Evolutionary conservation across 92 coral and sea anemone species (phyloP).

Genomic region (Porites lobata): DNA sequence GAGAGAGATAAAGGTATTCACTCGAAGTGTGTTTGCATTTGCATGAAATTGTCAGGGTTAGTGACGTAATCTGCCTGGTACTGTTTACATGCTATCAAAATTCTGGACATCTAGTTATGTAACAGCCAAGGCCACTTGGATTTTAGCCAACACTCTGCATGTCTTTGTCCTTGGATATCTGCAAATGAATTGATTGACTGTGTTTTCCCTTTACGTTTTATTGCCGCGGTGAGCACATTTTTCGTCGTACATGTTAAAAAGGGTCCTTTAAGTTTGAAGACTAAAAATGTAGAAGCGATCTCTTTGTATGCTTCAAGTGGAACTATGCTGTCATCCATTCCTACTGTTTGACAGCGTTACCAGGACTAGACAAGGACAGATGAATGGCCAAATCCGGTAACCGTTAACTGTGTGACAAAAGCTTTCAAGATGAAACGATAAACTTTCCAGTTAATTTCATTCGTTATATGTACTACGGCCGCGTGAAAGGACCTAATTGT

Average conservation of each 20-base stretch:
- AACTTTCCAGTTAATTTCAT: background rate
- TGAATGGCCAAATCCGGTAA: background rate
- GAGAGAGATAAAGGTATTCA: slow-evolving; percentile 84
- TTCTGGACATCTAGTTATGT: background rate
- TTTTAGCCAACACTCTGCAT: background rate
- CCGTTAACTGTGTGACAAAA: background rate
- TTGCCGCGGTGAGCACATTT: too few species aligned
- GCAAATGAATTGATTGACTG: background rate
- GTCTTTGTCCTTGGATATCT: background rate
- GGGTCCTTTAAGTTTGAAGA: background rate
- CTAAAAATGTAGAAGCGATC: background rate
- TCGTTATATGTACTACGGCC: background rate
- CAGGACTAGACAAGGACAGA: background rate
- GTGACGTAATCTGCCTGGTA: slow-evolving; percentile 8
- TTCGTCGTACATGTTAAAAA: background rate
- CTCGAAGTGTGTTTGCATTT: slow-evolving; percentile 11
- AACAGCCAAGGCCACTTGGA: background rate
- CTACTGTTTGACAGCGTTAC: background rate
- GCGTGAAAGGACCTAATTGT: background rate
- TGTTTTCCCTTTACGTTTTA: too few species aligned
- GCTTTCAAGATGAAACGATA: background rate
- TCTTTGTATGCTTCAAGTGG: slow-evolving; percentile 2
- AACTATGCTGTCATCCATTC: background rate
- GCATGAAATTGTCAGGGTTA: slow-evolving; percentile 10
- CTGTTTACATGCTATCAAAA: background rate